Evolutionary conservation across 2,888 invertebrate species (phyloP).

Genomic region (Mesopsocus fuscifrons): DNA sequence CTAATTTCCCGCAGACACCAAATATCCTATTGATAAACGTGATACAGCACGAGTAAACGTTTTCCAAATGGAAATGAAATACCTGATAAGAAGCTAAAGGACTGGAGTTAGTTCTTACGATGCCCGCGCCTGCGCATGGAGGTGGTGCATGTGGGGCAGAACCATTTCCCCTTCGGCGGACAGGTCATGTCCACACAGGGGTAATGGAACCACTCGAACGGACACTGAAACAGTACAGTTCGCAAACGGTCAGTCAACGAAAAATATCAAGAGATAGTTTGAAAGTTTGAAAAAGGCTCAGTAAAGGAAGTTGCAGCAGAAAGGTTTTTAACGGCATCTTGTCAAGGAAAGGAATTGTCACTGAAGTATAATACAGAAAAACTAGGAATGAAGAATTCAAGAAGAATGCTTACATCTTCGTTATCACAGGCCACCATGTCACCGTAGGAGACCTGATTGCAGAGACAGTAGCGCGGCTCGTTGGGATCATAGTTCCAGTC

Average conservation of each 20-base stretch:
- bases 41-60: no score
- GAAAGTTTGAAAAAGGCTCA: constrained; percentile 5
- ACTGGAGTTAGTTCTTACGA: constrained; percentile 61
- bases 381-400: no score
- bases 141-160: constrained; percentile 85
- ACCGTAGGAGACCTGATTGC: constrained; percentile 93
- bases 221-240: constrained; percentile 54
- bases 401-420: constrained; percentile 67
- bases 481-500: constrained; percentile 85
- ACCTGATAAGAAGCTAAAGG: no score
- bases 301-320: neutral
- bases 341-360: no score
- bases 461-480: constrained; percentile 89
- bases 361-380: no score
- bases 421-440: constrained; percentile 99
- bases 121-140: constrained; percentile 63
- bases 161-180: constrained; percentile 98
- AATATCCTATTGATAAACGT: no score
- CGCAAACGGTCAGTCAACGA: constrained; percentile 10
- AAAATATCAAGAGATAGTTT: neutral
- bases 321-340: no score
- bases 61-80: no score
- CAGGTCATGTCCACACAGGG: constrained; percentile 91
- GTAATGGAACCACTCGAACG: constrained; percentile 99
- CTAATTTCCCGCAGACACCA: no score